Conservation (phyloP, 2,797 vertebrate species). For the Intellagama lesueurii region DNA sequence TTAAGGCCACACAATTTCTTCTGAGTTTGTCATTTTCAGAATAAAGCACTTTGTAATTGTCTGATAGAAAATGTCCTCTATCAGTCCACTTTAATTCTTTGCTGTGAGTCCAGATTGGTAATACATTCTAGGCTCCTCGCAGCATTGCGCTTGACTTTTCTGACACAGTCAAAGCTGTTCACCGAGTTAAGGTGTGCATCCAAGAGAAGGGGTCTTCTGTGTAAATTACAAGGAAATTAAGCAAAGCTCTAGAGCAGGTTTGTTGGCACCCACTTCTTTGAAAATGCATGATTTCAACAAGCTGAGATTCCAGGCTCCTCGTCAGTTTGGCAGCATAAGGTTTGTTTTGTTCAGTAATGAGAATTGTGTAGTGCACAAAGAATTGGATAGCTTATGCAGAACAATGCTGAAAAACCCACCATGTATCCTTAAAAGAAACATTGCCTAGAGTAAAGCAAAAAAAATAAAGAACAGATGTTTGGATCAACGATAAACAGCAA, state of each 20-base stretch:
- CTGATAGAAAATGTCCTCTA: no score
- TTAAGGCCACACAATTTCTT: no score
- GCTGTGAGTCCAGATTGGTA: no score
- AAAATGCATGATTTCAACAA: background rate
- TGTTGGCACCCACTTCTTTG: background rate
- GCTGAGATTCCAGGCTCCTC: background rate
- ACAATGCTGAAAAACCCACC: background rate
- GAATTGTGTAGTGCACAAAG: background rate
- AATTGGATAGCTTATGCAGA: background rate
- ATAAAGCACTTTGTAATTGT: no score
- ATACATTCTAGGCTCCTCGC: no score
- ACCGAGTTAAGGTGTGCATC: no score
- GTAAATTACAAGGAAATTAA: no score
- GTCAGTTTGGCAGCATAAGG: background rate
- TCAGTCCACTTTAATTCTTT: no score
- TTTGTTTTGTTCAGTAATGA: background rate
- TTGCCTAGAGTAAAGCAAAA: background rate
- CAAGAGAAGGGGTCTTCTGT: no score
- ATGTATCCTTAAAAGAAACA: background rate
- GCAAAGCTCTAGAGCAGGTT: background rate
- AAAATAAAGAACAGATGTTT: background rate
- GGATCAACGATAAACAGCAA: background rate
- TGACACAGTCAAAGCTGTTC: no score
- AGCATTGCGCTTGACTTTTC: no score
- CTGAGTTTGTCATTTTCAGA: no score